phyloP scores from a whole-genome alignment of 2,888 invertebrate species.

The Liposcelis brunnea region DNA sequence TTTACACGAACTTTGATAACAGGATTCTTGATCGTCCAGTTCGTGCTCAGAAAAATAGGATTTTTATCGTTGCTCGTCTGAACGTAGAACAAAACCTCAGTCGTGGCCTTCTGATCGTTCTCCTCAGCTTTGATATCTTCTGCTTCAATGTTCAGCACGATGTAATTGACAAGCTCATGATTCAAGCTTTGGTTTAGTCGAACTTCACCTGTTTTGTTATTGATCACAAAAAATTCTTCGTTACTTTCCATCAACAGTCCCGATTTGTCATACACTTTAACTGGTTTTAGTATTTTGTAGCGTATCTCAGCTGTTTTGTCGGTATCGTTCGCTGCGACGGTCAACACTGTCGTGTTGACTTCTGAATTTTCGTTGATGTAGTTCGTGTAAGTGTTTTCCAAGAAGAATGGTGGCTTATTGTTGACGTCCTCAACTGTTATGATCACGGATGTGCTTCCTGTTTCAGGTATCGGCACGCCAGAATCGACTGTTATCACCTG shows the following conservation, averaged over 20 bases:
- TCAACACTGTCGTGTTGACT: constrained; percentile 42
- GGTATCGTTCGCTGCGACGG: constrained; percentile 49
- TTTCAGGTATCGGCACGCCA: constrained; percentile 54
- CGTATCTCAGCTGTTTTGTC: constrained; percentile 48
- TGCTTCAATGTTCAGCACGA: constrained; percentile 54
- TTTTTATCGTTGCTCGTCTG: constrained; percentile 61
- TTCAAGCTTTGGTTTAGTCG: constrained; percentile 46
- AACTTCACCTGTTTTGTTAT: constrained; percentile 49
- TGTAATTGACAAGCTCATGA: constrained; percentile 54
- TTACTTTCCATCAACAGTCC: constrained; percentile 27
- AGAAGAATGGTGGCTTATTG: constrained; percentile 65
- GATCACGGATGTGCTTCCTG: constrained; percentile 56
- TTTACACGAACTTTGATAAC: constrained; percentile 46
- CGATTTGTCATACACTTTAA: constrained; percentile 54
- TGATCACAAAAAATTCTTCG: constrained; percentile 30
- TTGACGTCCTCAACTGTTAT: constrained; percentile 60
- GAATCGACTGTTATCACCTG: constrained; percentile 52
- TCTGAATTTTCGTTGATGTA: constrained; percentile 44
- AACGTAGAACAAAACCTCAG: constrained; percentile 58
- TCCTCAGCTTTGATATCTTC: constrained; percentile 51
- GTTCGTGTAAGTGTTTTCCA: constrained; percentile 39
- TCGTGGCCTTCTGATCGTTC: constrained; percentile 41
- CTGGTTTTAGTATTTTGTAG: constrained; percentile 48
- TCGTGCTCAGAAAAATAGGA: constrained; percentile 51
- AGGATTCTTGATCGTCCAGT: constrained; percentile 54